A percentile compares a stretch with the other conserved stretches of the same genome.
Conservation (phyloP, 1,140 invertebrate species). For the Palaemon carinicauda region DNA sequence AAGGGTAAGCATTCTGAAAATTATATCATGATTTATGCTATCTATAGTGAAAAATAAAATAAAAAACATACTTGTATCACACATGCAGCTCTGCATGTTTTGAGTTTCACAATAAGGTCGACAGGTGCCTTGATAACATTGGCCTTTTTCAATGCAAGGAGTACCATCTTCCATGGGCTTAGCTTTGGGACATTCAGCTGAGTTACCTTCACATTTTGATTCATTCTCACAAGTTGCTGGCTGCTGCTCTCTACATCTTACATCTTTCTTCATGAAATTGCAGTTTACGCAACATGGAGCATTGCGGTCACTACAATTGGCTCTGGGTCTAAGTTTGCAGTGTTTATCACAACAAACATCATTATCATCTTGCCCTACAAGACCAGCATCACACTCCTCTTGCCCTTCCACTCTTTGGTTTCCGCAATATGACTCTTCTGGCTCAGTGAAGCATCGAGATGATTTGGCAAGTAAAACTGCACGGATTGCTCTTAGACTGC, state of each 20-base stretch:
- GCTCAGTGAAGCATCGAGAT: constrained; percentile 89
- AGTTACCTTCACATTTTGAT: constrained; percentile 75
- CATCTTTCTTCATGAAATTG: constrained; percentile 76
- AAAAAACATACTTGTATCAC: constrained; percentile 80
- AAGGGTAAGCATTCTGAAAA: too few species aligned
- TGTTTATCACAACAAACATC: constrained; percentile 92
- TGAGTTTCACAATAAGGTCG: constrained; percentile 93
- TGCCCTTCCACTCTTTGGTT: constrained; percentile 92
- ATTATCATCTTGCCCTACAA: constrained; percentile 90
- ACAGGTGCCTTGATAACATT: constrained; percentile 85
- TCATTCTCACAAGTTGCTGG: constrained; percentile 90
- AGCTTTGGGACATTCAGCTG: constrained; percentile 79
- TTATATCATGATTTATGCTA: too few species aligned
- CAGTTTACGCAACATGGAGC: constrained; percentile 92
- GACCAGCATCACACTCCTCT: constrained; percentile 92
- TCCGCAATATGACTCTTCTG: constrained; percentile 93
- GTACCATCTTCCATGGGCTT: constrained; percentile 88
- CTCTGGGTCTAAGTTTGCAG: constrained; percentile 85
- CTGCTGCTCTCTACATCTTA: constrained; percentile 87
- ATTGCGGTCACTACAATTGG: constrained; percentile 93
- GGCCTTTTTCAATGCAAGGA: constrained; percentile 85
- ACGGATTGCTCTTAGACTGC: constrained; percentile 88
- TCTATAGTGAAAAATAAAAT: not conserved
- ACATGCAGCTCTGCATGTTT: constrained; percentile 92
- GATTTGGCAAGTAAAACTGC: constrained; percentile 93